These are phyloP conservation scores for Trichogramma pretiosum DNA, from an alignment of 1,140 invertebrate species.

Conservation along the genomic window DNA sequence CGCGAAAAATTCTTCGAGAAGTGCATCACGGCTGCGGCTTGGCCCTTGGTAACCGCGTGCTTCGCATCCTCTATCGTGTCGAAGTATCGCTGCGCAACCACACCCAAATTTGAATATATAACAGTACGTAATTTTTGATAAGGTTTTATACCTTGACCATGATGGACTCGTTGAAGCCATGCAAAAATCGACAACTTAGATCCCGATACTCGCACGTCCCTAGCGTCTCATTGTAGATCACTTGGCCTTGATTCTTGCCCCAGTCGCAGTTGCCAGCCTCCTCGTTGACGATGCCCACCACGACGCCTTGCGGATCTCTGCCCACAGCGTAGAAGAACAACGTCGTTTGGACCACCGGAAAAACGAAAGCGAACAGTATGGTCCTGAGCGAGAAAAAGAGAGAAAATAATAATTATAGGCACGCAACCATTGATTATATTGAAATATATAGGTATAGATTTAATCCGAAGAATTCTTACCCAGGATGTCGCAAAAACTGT, in stretches of 20 bases:
- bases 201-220: constrained; percentile 45
- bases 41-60: constrained; percentile 51
- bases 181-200: constrained; percentile 51
- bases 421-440: background rate
- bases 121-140: too few relatives aligned
- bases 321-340: constrained; percentile 76
- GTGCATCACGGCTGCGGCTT: constrained; percentile 61
- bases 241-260: constrained; percentile 32
- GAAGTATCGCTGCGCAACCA: constrained; percentile 50
- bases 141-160: constrained; percentile 42
- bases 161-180: constrained; percentile 43
- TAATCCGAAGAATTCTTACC: constrained; percentile 50
- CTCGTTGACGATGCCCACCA: constrained; percentile 67
- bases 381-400: constrained; percentile 49
- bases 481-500: constrained; percentile 57
- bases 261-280: constrained; percentile 48
- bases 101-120: constrained; percentile 7
- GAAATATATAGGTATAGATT: too few relatives aligned
- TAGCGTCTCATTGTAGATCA: constrained; percentile 26
- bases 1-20: constrained; percentile 69
- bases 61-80: constrained; percentile 50
- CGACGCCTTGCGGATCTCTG: constrained; percentile 61
- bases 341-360: constrained; percentile 72
- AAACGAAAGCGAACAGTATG: constrained; percentile 67
- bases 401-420: background rate